These are phyloP conservation scores for Fulmarus glacialis DNA, from an alignment of 2,113 vertebrate genomes.

Conservation along the genomic window DNA sequence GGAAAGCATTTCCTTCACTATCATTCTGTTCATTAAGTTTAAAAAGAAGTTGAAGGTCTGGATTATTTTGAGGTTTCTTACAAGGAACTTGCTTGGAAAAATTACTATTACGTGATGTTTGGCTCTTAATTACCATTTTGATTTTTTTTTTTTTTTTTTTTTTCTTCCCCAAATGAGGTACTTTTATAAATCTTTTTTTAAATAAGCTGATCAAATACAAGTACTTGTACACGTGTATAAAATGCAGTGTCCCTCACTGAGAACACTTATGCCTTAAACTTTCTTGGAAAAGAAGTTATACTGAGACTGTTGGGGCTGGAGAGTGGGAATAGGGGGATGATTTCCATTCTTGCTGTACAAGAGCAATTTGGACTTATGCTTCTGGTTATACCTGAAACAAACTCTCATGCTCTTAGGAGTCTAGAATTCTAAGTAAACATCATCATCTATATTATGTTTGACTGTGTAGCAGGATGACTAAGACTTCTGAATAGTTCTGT, in stretches of 20 bases:
- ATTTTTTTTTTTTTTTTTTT: background rate
- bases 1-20: background rate
- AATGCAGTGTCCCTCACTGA: background rate
- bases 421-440: background rate
- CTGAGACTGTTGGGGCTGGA: background rate
- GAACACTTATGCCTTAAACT: background rate
- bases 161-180: background rate
- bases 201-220: background rate
- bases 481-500: background rate
- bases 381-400: background rate
- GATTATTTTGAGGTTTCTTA: background rate
- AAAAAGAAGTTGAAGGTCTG: background rate
- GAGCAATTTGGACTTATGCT: background rate
- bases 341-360: background rate
- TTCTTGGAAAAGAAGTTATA: background rate
- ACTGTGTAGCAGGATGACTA: background rate
- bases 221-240: accelerated
- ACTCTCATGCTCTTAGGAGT: background rate
- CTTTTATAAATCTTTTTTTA: background rate
- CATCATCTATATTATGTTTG: background rate
- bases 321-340: background rate
- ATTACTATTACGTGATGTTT: background rate
- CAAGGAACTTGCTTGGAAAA: background rate
- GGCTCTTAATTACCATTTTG: background rate
- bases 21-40: background rate